phyloP scores from a whole-genome alignment of 1,140 invertebrate species.

The Drosophila ficusphila region DNA sequence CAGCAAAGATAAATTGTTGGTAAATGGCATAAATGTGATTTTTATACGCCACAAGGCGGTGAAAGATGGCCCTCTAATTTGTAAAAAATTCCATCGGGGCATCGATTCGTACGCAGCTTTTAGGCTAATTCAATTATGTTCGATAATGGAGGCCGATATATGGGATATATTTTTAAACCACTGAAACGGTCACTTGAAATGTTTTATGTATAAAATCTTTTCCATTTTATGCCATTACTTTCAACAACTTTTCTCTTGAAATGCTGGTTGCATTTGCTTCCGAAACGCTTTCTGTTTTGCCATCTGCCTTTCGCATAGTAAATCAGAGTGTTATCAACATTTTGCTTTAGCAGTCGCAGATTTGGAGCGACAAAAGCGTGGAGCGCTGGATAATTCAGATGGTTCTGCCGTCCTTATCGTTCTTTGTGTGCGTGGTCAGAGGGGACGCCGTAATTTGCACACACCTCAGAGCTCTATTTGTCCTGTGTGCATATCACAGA shows the following conservation, averaged over 20 bases:
- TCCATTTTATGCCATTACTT: constrained; percentile 5
- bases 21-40: constrained; percentile 82
- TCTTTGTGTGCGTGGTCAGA: constrained; percentile 57
- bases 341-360: constrained; percentile 63
- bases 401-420: constrained; percentile 17
- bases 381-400: constrained; percentile 54
- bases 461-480: constrained; percentile 65
- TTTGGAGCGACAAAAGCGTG: constrained; percentile 45
- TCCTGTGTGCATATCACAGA: constrained; percentile 55
- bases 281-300: constrained; percentile 31
- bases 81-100: constrained; percentile 27
- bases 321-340: constrained; percentile 75
- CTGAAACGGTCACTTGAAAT: no score
- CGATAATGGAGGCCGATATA: no score
- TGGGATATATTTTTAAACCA: no score
- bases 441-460: constrained; percentile 75
- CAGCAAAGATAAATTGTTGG: constrained; percentile 80
- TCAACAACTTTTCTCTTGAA: constrained; percentile 4
- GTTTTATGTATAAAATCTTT: not conserved
- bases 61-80: constrained; percentile 52
- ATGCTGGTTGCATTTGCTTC: constrained; percentile 13
- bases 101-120: constrained; percentile 22
- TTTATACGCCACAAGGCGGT: constrained; percentile 56
- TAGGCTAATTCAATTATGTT: constrained; percentile 57
- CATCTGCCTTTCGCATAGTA: constrained; percentile 47